Percentiles rank a stretch among this genome's conserved stretches.
Conservation (phyloP, 2,797 vertebrate species). For the Bufotes viridis region DNA sequence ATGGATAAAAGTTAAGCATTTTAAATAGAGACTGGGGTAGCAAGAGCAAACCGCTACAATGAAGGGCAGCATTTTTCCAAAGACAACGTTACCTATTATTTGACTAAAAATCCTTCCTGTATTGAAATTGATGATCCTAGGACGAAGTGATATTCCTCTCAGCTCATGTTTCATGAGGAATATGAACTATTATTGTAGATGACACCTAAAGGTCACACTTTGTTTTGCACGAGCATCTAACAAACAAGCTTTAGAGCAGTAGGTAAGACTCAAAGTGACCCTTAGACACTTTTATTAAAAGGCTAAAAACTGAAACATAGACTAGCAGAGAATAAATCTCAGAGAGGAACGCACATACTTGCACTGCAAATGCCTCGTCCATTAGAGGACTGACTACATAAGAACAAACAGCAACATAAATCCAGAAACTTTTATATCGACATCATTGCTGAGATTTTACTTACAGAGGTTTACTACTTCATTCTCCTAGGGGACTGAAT, state of each 20-base stretch:
- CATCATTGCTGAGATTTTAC: neutral
- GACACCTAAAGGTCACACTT: constrained; percentile 4
- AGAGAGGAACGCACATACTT: neutral
- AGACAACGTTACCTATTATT: neutral
- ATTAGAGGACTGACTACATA: neutral
- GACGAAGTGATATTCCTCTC: neutral
- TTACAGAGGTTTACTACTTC: neutral
- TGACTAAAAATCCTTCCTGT: neutral
- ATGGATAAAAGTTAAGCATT: neutral
- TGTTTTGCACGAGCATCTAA: neutral
- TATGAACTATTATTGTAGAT: neutral
- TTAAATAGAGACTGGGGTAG: neutral
- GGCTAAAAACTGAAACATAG: neutral
- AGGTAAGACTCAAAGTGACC: neutral
- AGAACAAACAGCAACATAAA: neutral
- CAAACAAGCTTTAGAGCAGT: neutral
- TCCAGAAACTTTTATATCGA: neutral
- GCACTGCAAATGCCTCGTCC: neutral
- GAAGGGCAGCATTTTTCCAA: neutral
- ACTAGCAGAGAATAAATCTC: neutral
- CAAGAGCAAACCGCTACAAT: neutral
- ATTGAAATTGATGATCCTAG: neutral
- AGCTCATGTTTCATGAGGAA: neutral
- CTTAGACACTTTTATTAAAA: neutral
- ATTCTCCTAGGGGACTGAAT: neutral